Evolutionary conservation across 2,797 vertebrate species (phyloP).

Genomic region (Tadarida brasiliensis): DNA sequence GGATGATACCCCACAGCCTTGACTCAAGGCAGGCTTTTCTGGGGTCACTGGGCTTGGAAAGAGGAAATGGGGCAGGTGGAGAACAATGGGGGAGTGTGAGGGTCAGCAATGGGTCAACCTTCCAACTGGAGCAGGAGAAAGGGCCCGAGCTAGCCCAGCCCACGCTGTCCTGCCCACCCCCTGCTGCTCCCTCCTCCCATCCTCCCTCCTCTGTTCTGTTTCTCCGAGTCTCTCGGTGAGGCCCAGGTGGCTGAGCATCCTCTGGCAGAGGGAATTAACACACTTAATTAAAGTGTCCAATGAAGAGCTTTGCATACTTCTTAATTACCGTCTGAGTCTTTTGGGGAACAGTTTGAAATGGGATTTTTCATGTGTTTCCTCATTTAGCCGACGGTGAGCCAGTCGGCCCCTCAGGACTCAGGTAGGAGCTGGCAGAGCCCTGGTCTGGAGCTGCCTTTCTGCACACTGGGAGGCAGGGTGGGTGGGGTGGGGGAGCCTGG

Average conservation of each 20-base stretch:
- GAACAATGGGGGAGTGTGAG: not conserved
- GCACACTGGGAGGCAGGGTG: not conserved
- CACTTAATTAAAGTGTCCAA: conserved; percentile 85
- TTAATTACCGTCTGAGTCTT: conserved; percentile 83
- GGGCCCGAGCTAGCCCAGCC: not conserved
- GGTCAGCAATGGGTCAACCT: not conserved
- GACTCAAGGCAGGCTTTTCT: not conserved
- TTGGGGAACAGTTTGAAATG: conserved; percentile 76
- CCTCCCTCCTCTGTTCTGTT: not conserved
- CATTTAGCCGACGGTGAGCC: conserved; percentile 62
- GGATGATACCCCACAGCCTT: not conserved
- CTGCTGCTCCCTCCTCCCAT: no score
- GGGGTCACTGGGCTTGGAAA: not conserved
- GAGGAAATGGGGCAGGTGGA: not conserved
- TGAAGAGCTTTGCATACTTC: conserved; percentile 80
- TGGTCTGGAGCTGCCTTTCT: not conserved
- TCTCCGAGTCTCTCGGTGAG: conserved; percentile 37
- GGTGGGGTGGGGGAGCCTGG: not conserved
- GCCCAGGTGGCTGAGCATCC: conserved; percentile 61
- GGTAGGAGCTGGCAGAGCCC: not conserved
- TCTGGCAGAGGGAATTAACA: conserved; percentile 81
- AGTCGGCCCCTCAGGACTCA: conserved; percentile 30
- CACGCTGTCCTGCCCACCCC: rapidly evolving
- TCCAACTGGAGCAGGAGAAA: not conserved
- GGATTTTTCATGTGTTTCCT: conserved; percentile 73